Conservation (phyloP, 2,113 vertebrate genomes). For the Hemibagrus wyckioides region DNA sequence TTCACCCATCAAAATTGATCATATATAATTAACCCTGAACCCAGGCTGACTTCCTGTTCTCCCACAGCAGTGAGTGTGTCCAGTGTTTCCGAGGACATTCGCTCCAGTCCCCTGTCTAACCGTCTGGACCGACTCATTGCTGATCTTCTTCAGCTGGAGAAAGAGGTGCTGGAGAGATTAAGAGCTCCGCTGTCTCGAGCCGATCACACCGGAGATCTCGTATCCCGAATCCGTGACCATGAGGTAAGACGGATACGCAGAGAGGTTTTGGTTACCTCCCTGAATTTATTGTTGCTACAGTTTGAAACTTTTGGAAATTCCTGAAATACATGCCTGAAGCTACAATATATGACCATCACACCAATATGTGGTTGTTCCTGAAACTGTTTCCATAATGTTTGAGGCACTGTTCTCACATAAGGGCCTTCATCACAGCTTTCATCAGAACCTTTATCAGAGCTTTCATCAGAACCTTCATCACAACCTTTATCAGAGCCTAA, state of each 20-base stretch:
- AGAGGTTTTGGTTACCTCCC: too few relatives aligned
- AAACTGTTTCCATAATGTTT: background rate
- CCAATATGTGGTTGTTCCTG: background rate
- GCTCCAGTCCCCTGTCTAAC: slow-evolving; percentile 63
- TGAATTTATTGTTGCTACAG: background rate
- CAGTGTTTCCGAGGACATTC: slow-evolving; percentile 67
- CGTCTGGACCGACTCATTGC: slow-evolving; percentile 73
- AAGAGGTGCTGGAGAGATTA: slow-evolving; percentile 70
- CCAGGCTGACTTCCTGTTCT: background rate
- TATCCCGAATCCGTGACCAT: slow-evolving; percentile 74
- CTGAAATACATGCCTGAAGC: background rate
- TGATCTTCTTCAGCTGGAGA: slow-evolving; percentile 72
- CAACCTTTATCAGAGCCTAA: too few relatives aligned
- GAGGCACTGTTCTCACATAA: background rate
- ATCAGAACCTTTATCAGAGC: background rate
- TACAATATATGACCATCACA: background rate
- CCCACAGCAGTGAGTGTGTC: slow-evolving; percentile 51
- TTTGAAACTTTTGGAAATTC: background rate
- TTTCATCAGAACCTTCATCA: too few relatives aligned
- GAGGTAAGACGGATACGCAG: slow-evolving; percentile 68
- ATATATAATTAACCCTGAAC: too few relatives aligned
- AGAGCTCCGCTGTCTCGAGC: slow-evolving; percentile 75
- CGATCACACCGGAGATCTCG: slow-evolving; percentile 75
- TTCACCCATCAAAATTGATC: too few relatives aligned
- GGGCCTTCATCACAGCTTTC: too few relatives aligned